Evolutionary conservation across 2,797 vertebrate species (phyloP).

Genomic region (Schizopygopsis pylzovi): DNA sequence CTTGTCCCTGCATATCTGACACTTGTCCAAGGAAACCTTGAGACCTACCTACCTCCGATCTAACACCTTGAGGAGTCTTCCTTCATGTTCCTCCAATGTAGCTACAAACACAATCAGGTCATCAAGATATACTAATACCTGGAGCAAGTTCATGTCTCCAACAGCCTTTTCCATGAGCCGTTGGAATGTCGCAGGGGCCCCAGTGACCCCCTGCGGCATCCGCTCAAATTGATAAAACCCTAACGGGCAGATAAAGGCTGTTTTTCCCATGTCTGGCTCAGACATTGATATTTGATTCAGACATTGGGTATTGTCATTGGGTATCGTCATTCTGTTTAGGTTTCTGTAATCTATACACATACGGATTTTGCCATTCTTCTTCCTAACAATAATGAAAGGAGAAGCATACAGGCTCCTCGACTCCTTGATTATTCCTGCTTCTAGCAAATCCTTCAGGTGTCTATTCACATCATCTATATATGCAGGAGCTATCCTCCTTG

Average conservation of each 20-base stretch:
- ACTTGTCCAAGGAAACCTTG: background rate
- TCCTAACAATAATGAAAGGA: too few species aligned
- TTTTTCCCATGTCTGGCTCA: too few species aligned
- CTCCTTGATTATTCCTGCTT: background rate
- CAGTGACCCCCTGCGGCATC: background rate
- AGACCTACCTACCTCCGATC: background rate
- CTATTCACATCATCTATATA: slow-evolving; percentile 13
- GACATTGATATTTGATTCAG: too few species aligned
- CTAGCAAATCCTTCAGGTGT: background rate
- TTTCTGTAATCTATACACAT: too few species aligned
- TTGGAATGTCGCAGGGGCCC: background rate
- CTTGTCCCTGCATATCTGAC: background rate
- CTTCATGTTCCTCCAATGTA: background rate
- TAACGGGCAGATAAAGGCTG: too few species aligned
- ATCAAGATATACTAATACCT: background rate
- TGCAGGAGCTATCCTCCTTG: background rate
- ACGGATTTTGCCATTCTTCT: too few species aligned
- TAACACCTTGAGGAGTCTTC: background rate
- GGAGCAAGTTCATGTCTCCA: background rate
- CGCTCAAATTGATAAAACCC: too few species aligned
- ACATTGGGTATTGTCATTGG: too few species aligned
- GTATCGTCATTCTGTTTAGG: too few species aligned
- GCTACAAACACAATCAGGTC: background rate
- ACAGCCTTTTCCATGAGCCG: too few species aligned
- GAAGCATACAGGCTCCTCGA: background rate